phyloP scores from a whole-genome alignment of 2,113 vertebrate genomes.

The Anarrhichthys ocellatus region DNA sequence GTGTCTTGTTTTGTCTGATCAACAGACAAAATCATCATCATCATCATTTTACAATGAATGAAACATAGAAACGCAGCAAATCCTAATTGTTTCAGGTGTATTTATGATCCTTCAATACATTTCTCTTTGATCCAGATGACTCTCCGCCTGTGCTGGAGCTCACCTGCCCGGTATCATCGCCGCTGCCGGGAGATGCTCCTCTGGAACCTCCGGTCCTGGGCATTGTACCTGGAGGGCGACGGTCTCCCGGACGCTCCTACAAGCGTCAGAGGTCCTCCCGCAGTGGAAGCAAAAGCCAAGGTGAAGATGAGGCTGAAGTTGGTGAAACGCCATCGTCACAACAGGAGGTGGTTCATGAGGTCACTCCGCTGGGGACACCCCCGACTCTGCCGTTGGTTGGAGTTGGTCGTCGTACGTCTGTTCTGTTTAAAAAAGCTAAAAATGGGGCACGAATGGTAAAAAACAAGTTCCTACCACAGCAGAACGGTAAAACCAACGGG shows the following conservation, averaged over 20 bases:
- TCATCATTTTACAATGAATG: too few relatives aligned
- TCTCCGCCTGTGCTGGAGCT: conserved; percentile 92
- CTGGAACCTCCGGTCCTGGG: conserved; percentile 91
- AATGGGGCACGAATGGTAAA: conserved; percentile 88
- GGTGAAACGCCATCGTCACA: conserved; percentile 80
- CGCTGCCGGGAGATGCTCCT: conserved; percentile 90
- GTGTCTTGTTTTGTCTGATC: background rate
- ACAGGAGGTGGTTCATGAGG: conserved; percentile 80
- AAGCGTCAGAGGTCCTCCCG: conserved; percentile 85
- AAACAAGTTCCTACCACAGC: conserved; percentile 81
- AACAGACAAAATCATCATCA: background rate
- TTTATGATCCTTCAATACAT: background rate
- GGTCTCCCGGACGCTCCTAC: conserved; percentile 84
- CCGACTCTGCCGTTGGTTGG: conserved; percentile 77
- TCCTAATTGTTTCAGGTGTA: background rate
- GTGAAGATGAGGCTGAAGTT: conserved; percentile 78
- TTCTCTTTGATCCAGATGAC: conserved; percentile 82
- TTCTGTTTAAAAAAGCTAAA: conserved; percentile 95
- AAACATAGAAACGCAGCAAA: too few relatives aligned
- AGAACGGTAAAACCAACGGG: conserved; percentile 83
- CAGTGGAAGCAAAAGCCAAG: conserved; percentile 84
- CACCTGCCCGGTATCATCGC: conserved; percentile 89
- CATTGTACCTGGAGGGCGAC: conserved; percentile 87
- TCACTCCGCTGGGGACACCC: conserved; percentile 81
- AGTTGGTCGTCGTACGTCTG: conserved; percentile 90